Evolutionary conservation across 1,140 invertebrate genomes (phyloP), one percentile per base, ranked within the genome.

Genomic region (Tetragnatha versicolor): DNA sequence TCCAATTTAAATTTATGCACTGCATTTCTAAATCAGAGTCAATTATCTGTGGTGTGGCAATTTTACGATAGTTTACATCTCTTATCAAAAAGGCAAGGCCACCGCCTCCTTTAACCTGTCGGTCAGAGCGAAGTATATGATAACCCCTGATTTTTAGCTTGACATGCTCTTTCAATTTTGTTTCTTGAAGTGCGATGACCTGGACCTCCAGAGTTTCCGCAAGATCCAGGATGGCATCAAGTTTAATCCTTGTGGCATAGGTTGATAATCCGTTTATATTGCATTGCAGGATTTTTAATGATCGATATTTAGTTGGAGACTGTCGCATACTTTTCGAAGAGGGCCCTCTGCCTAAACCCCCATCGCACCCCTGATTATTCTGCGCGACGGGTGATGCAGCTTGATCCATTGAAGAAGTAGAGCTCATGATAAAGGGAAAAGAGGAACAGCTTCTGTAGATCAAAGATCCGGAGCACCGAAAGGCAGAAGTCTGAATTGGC

Each of bases 211-310:
- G 65, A 31, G 45, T 49, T 49, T 68, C 61, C 9, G 35, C 37
- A 66, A 66, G 61, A 66, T 66, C n/a, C 20, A 66, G 20, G 4
- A 66, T 45, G 20, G 37, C 45, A 68, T 68, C 65, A 47, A 68
- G 65, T 68, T 68, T 68, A 49, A 68, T 5, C 29, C 65, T 33
- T 49, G 65, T 68, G n/a, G 65, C 12, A 68, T 68, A n/a, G 5
- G 65, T 68, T 68, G 65, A 68, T 27, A 66, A 42, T n/a, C 39
- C 61, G 20, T 66, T 66, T 3, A 66, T 66, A 45, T 66, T 66
- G 45, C 37, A 45, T 10, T 66, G 61, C 42, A 68, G 25, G 35
- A 68, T 31, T 68, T 49, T 68, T 68, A 51, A 68, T 17, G 65
- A 68, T 29, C 35, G 42, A n/a, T 25, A 29, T 20, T 66, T 66